Evolutionary conservation across 35 echinoderm and acorn worm genomes (phyloP), one percentile per base, ranked within the genome.

Genomic region (Lytechinus pictus): DNA sequence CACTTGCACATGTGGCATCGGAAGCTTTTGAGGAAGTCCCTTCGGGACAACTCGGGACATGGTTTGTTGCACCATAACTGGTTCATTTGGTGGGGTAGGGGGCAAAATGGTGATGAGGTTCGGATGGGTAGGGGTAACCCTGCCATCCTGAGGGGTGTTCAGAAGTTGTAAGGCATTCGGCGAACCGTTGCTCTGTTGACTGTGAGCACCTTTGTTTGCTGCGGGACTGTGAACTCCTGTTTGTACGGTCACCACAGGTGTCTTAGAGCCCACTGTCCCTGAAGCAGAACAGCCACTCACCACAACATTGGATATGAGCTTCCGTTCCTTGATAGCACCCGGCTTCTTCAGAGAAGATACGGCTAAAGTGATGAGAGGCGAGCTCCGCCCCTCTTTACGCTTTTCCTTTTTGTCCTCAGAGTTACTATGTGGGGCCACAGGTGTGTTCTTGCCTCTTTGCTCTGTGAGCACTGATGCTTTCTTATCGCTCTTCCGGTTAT

Each of bases 71-170:
- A 90, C 88, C 88, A 54, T 0, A 28, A 90, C 88, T 3, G 88
- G 88, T 16, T 90, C 88, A 21, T 90, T 90, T 90, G 88, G 88
- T 4, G 88, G 88, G 52, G 88, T 90, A 54, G 88, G 88, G 29
- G 88, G 88, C 88, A 90, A 54, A 10, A 90, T 6, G 3, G 88
- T 90, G 28, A 44, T 27, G 16, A 90, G 88, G 88, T 44, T 90
- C 16, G 88, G 9, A 52, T 90, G 28, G 13, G 88, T 44, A 14
- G 88, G 88, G 6, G 88, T 90, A 27, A 8, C 9, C 29, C 28
- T 21, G 14, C 88, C 88, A 44, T 52, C 88, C 28, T 44, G 88
- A 10, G 88, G 28, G 9, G 29, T 90, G 27, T 54, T 90, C 7
- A 52, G 27, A 13, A 90, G 5, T 44, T 90, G 28, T 21, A 79